Conservation (phyloP, 2,113 vertebrate species). For the Desmodus rotundus region DNA sequence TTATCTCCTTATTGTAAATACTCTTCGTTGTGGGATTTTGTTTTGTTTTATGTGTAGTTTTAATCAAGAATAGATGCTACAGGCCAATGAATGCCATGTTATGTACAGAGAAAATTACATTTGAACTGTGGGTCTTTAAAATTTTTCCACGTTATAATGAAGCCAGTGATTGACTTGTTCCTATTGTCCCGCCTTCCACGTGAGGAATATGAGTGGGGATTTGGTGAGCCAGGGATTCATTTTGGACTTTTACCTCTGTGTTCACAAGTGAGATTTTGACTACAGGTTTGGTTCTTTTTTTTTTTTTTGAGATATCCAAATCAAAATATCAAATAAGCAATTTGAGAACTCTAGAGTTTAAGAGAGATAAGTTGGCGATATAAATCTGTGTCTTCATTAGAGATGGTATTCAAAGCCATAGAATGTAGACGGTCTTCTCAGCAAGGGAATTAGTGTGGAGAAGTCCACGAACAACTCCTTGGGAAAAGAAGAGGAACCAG, state of each 20-base stretch:
- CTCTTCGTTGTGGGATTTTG: not conserved
- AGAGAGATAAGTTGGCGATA: not conserved
- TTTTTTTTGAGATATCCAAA: not conserved
- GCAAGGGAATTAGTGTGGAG: not conserved
- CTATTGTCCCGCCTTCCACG: not conserved
- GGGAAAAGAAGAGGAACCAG: not conserved
- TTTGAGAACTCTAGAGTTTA: not conserved
- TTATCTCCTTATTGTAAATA: not conserved
- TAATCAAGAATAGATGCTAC: not conserved
- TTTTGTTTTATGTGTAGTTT: conserved; percentile 25
- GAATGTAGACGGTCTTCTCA: not conserved
- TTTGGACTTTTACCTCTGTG: not conserved
- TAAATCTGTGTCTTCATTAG: not conserved
- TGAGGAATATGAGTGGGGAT: not conserved
- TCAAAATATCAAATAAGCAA: not conserved
- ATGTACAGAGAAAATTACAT: not conserved
- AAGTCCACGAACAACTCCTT: not conserved
- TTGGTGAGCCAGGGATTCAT: not conserved
- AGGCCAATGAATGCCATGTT: not conserved
- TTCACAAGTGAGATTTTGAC: not conserved
- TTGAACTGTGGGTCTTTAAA: not conserved
- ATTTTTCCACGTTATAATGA: not conserved
- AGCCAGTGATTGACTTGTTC: not conserved
- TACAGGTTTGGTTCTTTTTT: not conserved
- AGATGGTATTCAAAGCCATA: not conserved